Percentiles rank a stretch among this genome's conserved stretches.
phyloP scores from a whole-genome alignment of 2,888 invertebrate genomes.

The Aleiodes leptofemur region DNA sequence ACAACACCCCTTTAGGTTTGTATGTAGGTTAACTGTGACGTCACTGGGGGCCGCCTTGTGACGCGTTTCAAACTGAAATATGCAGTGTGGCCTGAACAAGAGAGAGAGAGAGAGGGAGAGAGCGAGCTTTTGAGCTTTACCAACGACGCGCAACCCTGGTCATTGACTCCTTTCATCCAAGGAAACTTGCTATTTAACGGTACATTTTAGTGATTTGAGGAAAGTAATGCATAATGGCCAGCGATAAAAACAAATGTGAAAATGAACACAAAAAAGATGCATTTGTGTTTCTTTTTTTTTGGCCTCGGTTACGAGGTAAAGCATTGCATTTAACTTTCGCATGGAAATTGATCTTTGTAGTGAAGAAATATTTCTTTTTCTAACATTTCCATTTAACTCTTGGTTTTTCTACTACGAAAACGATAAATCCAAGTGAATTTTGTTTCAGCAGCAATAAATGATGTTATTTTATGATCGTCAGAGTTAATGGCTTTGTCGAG shows the following conservation, averaged over 20 bases:
- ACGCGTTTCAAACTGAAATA: slow-evolving; percentile 61
- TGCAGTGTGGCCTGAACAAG: slow-evolving; percentile 56
- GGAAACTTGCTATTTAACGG: not conserved
- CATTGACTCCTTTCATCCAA: slow-evolving; percentile 49
- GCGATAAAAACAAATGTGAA: not conserved
- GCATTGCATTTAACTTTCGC: no score
- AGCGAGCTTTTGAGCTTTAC: slow-evolving; percentile 51
- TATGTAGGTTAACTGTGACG: slow-evolving; percentile 70
- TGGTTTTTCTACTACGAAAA: no score
- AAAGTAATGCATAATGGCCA: not conserved
- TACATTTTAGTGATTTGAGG: slow-evolving; percentile 4
- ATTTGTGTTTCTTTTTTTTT: not conserved
- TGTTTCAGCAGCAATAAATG: no score
- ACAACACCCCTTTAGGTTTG: slow-evolving; percentile 56
- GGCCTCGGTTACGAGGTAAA: no score
- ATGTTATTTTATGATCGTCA: no score
- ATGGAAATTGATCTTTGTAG: no score
- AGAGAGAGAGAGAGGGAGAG: not conserved
- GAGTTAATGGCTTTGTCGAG: no score
- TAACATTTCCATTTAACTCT: no score
- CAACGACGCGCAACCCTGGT: slow-evolving; percentile 47
- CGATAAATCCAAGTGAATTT: no score
- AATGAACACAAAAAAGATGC: not conserved
- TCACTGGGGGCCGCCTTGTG: slow-evolving; percentile 61
- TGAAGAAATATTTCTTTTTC: no score